A percentile compares a stretch with the other conserved stretches of the same genome.
Conservation (phyloP, 2,888 invertebrate species). For the Ichneumon xanthorius region DNA sequence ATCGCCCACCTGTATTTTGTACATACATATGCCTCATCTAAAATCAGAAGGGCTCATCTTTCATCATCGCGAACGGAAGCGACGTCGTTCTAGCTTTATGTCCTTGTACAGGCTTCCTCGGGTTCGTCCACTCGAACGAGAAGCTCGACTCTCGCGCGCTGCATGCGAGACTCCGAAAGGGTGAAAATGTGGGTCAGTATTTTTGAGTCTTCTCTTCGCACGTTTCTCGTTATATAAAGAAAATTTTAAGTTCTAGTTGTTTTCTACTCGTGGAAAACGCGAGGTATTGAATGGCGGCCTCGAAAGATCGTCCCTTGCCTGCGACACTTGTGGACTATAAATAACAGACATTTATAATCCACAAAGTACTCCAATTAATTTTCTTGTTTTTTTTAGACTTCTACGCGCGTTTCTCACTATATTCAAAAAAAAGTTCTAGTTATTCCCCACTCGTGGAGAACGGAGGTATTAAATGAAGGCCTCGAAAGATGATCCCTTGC, state of each 20-base stretch:
- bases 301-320: background rate
- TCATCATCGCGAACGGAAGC: background rate
- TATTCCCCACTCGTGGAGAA: background rate
- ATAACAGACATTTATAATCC: background rate
- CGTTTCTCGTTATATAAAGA: conserved; percentile 7
- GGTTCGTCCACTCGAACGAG: conserved; percentile 13
- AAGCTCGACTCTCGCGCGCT: background rate
- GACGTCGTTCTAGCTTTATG: background rate
- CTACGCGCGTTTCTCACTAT: background rate
- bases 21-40: background rate
- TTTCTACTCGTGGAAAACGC: background rate
- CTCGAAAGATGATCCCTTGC: background rate
- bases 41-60: conserved; percentile 2
- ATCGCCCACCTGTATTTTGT: conserved; percentile 40
- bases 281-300: background rate
- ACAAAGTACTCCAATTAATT: too few species aligned
- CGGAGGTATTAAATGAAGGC: background rate
- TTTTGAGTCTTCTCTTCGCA: conserved; percentile 1
- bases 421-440: conserved; percentile 1
- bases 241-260: background rate
- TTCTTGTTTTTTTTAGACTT: background rate
- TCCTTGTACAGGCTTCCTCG: background rate
- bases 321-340: background rate
- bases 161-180: background rate
- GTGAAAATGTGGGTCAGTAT: conserved; percentile 70